Evolutionary conservation across 2,113 vertebrate genomes (phyloP).

Genomic region (Pelmatolapia mariae): DNA sequence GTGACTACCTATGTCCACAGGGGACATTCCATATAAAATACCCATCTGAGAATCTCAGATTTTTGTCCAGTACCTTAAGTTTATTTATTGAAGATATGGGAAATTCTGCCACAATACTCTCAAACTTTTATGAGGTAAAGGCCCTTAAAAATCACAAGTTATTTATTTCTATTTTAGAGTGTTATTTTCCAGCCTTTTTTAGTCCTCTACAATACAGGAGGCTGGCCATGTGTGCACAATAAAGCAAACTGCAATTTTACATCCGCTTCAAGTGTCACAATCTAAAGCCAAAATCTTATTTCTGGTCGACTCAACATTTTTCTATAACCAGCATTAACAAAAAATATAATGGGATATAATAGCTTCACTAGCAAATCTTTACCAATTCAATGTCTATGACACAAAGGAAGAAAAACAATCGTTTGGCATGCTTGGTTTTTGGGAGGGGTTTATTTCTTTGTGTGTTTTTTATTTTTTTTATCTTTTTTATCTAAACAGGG

Average conservation of each 20-base stretch:
- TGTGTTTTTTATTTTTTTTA: not conserved
- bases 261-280: not conserved
- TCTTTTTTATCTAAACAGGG: not conserved
- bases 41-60: not conserved
- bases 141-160: too few species aligned
- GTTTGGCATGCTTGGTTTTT: not conserved
- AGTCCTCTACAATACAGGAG: not conserved
- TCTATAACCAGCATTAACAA: not conserved
- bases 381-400: not conserved
- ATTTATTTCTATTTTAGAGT: too few species aligned
- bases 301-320: not conserved
- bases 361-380: not conserved
- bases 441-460: not conserved
- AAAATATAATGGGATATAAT: not conserved
- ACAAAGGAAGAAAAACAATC: not conserved
- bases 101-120: not conserved
- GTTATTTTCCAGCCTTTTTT: not conserved
- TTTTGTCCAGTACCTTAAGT: not conserved
- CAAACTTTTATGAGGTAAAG: not conserved
- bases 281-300: not conserved
- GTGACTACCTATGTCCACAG: not conserved
- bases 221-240: not conserved
- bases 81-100: not conserved
- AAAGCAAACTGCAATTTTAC: not conserved
- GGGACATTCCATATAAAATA: not conserved